A percentile compares a stretch with the other conserved stretches of the same genome.
phyloP scores from a whole-genome alignment of 2,888 invertebrate species.

The Catocala sponsa region DNA sequence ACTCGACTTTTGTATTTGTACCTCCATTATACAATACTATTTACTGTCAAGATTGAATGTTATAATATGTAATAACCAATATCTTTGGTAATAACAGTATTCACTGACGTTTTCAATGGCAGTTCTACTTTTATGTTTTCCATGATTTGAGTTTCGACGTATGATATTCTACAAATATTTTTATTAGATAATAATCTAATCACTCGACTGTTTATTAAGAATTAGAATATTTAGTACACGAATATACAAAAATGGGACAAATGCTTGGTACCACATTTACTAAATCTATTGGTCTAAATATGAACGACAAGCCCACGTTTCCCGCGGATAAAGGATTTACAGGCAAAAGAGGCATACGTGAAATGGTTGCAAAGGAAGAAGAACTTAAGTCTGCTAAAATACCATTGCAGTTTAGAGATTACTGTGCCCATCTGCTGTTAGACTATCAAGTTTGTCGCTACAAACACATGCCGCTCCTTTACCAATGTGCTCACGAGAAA shows the following conservation, averaged over 20 bases:
- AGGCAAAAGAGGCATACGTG: slow-evolving; percentile 90
- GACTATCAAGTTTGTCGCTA: slow-evolving; percentile 90
- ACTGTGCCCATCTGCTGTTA: slow-evolving; percentile 93
- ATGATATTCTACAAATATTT: background rate
- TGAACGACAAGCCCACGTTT: slow-evolving; percentile 88
- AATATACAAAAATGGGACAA: slow-evolving; percentile 63
- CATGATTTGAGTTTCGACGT: background rate
- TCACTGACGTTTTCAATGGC: no score
- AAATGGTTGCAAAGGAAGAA: slow-evolving; percentile 90
- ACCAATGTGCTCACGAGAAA: slow-evolving; percentile 91
- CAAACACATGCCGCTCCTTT: slow-evolving; percentile 90
- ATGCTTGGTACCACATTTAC: slow-evolving; percentile 62
- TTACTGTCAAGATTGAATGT: slow-evolving; percentile 6
- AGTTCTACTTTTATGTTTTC: no score
- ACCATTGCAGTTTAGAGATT: slow-evolving; percentile 91
- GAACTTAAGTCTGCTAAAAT: slow-evolving; percentile 93
- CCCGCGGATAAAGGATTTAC: slow-evolving; percentile 91
- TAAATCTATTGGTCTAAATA: slow-evolving; percentile 64
- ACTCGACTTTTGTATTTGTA: no score
- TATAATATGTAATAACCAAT: background rate
- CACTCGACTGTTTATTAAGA: background rate
- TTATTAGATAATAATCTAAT: background rate
- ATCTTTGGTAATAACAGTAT: no score
- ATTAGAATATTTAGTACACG: background rate
- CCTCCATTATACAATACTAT: no score